Conservation (phyloP, 2,888 invertebrate genomes). For the Plagiodera versicolora region DNA sequence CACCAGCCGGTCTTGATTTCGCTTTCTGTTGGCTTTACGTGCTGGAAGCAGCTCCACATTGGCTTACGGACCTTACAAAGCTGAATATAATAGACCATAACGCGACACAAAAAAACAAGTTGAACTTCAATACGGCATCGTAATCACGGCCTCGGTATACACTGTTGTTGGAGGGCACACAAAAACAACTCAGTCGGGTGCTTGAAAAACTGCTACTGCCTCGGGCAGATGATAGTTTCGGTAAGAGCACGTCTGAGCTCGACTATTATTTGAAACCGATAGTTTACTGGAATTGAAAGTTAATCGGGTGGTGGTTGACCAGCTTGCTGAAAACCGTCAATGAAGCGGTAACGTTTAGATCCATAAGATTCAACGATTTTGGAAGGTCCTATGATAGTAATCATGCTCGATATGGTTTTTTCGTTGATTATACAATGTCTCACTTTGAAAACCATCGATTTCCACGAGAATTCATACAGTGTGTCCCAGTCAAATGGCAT, state of each 20-base stretch:
- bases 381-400: too few species aligned
- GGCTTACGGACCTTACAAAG: conserved; percentile 23
- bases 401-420: too few species aligned
- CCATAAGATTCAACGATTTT: too few species aligned
- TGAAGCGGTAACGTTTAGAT: too few species aligned
- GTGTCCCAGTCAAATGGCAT: too few species aligned
- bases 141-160: conserved; percentile 9
- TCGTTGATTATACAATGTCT: too few species aligned
- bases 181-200: neutral
- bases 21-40: conserved; percentile 26
- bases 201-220: conserved; percentile 3
- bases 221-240: conserved; percentile 3
- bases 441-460: too few species aligned
- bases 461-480: too few species aligned
- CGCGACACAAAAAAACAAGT: conserved; percentile 20
- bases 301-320: neutral
- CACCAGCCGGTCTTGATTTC: conserved; percentile 26
- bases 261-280: neutral
- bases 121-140: conserved; percentile 5
- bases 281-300: neutral
- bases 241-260: neutral
- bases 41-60: conserved; percentile 16
- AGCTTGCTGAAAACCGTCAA: too few species aligned
- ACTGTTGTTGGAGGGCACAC: conserved; percentile 5
- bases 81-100: conserved; percentile 23